A percentile compares a stretch with the other conserved stretches of the same genome.
Evolutionary conservation across 2,113 vertebrate species (phyloP).

Genomic region (Gulo gulo): DNA sequence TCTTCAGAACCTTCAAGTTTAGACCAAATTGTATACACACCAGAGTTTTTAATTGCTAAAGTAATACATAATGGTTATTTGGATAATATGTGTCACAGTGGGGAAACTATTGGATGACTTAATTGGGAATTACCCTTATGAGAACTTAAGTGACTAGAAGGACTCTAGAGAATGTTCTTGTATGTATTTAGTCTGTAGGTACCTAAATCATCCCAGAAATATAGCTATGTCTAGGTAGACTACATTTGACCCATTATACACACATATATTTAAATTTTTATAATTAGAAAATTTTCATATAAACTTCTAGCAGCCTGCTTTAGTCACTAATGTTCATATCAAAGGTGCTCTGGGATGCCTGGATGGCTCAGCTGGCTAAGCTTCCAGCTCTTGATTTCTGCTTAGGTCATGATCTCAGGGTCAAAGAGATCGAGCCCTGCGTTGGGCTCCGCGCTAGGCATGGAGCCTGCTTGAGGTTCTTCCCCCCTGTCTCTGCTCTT

Average conservation of each 20-base stretch:
- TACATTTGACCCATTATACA: background rate
- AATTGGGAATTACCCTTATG: background rate
- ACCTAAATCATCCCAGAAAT: background rate
- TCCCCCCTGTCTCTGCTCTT: background rate
- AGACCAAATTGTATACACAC: background rate
- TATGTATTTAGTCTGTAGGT: background rate
- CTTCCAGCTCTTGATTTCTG: background rate
- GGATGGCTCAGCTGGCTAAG: background rate
- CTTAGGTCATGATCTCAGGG: background rate
- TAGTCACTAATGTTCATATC: background rate
- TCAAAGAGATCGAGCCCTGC: background rate
- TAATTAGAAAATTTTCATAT: background rate
- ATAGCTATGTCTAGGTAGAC: background rate
- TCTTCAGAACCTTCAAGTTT: background rate
- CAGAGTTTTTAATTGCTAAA: conserved; percentile 9
- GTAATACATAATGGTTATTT: conserved; percentile 15
- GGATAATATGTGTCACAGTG: background rate
- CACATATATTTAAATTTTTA: background rate
- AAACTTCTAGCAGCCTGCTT: background rate
- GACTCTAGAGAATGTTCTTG: background rate
- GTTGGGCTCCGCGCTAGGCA: background rate
- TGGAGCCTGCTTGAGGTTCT: background rate
- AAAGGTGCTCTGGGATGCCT: background rate
- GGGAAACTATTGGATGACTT: background rate
- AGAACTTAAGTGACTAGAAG: background rate